These are phyloP conservation scores for Vidua chalybeata DNA, from an alignment of 2,113 vertebrate genomes.

Conservation along the genomic window DNA sequence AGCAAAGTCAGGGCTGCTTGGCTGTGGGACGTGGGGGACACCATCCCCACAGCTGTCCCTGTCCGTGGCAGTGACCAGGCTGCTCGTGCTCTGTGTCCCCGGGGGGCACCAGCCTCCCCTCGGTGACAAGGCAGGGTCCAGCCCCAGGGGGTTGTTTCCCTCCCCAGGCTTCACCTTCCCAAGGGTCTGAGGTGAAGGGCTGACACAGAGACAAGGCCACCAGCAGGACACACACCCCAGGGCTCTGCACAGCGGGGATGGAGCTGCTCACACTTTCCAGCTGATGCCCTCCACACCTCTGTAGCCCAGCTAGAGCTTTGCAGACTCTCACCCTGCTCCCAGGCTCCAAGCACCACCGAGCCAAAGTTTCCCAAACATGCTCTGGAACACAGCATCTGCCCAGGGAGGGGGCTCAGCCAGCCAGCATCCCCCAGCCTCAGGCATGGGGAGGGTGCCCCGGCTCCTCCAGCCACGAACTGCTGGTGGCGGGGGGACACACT, in stretches of 20 bases:
- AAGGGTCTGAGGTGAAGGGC: neutral
- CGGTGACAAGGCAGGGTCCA: neutral
- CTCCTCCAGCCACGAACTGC: neutral
- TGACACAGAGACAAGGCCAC: neutral
- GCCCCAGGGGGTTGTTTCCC: neutral
- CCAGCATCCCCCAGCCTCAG: neutral
- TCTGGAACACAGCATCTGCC: neutral
- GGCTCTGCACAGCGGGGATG: neutral
- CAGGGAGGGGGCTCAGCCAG: neutral
- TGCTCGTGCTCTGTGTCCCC: accelerated
- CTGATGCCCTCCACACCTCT: neutral
- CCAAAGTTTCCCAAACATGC: neutral
- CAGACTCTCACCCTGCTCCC: neutral
- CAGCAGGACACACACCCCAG: neutral
- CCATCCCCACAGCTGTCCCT: accelerated
- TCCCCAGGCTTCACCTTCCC: neutral
- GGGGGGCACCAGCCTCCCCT: neutral
- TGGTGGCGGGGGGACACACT: accelerated
- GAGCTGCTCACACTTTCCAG: neutral
- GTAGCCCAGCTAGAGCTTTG: neutral
- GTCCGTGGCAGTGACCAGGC: neutral
- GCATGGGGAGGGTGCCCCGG: accelerated
- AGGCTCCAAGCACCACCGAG: neutral
- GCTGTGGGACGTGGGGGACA: neutral
- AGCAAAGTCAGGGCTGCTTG: neutral